Evolutionary conservation across 2,113 vertebrate species (phyloP), one percentile per base, ranked within the genome.

Genomic region (Gasterosteus aculeatus): DNA sequence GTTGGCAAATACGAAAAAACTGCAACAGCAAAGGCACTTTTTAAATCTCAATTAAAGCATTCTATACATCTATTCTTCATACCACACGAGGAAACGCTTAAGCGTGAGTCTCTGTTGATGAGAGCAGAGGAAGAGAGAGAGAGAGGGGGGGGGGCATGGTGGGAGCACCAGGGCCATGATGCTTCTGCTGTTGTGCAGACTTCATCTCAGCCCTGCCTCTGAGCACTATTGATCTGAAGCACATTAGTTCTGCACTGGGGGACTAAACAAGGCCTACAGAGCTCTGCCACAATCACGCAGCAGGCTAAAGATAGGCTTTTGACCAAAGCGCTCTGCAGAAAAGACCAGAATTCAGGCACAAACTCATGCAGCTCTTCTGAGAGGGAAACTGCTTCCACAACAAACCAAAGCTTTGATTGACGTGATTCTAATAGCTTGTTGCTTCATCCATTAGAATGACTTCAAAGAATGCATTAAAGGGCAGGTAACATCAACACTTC

Each of bases 201-300:
- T 85, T 63, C 67, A 79, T 78, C 63, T 87, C 80, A 78, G 80
- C 77, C 57, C 67, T 83, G 85, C 81, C 85, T 85, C 75, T 72
- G 82, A 90, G 88, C 87, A 72, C 88, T 89, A 89, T 90, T 88
- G 89, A 92, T 92, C 89, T 81, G 78, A 72, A 83, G 67, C 88
- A 84, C 85, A 92, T 92, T 88, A 88, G 85, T 88, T 91, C 78
- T 88, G 89, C 89, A 88, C 89, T 85, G 5, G 74, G 85, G 82
- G 83, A 82, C 88, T 80, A 79, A 86, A 85, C 82, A 73, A 83
- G 89, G 85, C 83, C 83, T 26, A 72, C 85, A 65, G 86, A 79
- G 80, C 82, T 81, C 73, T 77, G 80, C 71, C 85, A 86, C 83
- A 74, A 77, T 88, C 87, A 89, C 80, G 35, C 87, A 88, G 86